Base-by-base conservation (phyloP, 2,113 vertebrate genomes). In the Malurus elegans region DNA sequence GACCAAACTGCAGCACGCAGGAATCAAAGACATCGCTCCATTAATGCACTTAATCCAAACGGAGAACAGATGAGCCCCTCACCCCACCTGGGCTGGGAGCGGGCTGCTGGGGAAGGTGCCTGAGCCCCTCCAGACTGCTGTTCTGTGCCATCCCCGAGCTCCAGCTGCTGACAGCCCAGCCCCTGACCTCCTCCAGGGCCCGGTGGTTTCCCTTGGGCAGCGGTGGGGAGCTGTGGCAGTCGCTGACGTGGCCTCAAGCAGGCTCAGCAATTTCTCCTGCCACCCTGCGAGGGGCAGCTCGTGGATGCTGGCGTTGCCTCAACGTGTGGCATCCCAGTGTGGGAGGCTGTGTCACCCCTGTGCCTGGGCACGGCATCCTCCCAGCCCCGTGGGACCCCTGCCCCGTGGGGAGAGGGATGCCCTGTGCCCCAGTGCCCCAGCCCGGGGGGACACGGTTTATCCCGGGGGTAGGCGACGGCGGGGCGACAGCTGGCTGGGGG, bases 401-500 rank as follows among this genome's bases (percentile, higher is more conserved):
- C 28, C 18, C 57, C 3, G 0, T 2, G 28, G 40, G 62, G 70
- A 95, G 57, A 44, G 81, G 57, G 74, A 82, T 4, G 4, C 31
- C 28, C 85, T 4, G 45, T 79, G 73, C 14, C 72, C 88, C 76
- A 65, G 61, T 86, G 83, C 34, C 79, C 90, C 66, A 53, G 61
- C 70, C 73, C 1, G 0, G 53, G 2, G 2, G 62, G 44, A 85
- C 85, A 19, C 23, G 54, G 1, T 53, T 93, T 90, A 86, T 84
- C 79, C 82, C 0, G 12, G 32, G 57, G 67, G 74, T 29, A 74
- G 73, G 94, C 25, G 53, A 69, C 1, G 38, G 64, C 10, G 18
- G 72, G 79, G 91, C 4, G 98, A 98, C 98, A 99, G 98, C 98
- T 99, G 98, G 98, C 97, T 84, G 75, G 92, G 91, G 97, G 98